Base-by-base conservation (phyloP, 1,140 invertebrate genomes). In the Luehdorfia chinensis region DNA sequence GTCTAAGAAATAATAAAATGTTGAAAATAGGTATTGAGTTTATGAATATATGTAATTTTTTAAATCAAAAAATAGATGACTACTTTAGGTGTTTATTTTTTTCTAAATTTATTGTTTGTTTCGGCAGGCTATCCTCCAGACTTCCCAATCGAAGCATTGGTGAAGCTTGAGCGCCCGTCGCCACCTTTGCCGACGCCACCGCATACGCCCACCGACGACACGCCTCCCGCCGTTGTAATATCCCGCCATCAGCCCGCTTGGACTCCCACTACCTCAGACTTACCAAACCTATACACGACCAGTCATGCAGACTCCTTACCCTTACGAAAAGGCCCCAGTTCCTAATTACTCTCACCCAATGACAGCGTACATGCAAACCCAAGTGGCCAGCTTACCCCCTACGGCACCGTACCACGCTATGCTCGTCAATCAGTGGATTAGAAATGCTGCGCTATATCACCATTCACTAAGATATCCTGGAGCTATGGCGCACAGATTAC, bases 401-500 rank as follows among this genome's bases (percentile, higher is more conserved):
- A 66, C 76, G 52, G 70, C 80, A 5, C 77, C 72, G 0, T 87
- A 79, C 56, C 76, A 88, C 61, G 87, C 90, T 0, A 78, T 91
- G 27, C 75, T 93, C 6, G 87, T 93, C 33, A 92, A 93, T 56
- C 92, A 93, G 53, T 94, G 92, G 92, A 87, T 94, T 19, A 87
- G 92, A 56, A 92, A 90, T 47, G 92, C 91, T 0, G 91, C 92
- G 1, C 58, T 93, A 4, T 89, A 91, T 55, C 90, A 91, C 43
- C 89, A 90, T 12, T 80, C 87, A 3, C 75, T 89, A 28, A 61
- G 79, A 59, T 84, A 87, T 52, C 83, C 84, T 0, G 69, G 74
- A 31, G 69, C 74, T 2, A 85, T 87, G 74, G 66, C 76, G 0
- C 85, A 87, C 28, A 84, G 84, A 50, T 58, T 86, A 48, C 62